These are phyloP conservation scores for Leptobrachium ailaonicum DNA, from an alignment of 2,113 vertebrate species.

Conservation along the genomic window DNA sequence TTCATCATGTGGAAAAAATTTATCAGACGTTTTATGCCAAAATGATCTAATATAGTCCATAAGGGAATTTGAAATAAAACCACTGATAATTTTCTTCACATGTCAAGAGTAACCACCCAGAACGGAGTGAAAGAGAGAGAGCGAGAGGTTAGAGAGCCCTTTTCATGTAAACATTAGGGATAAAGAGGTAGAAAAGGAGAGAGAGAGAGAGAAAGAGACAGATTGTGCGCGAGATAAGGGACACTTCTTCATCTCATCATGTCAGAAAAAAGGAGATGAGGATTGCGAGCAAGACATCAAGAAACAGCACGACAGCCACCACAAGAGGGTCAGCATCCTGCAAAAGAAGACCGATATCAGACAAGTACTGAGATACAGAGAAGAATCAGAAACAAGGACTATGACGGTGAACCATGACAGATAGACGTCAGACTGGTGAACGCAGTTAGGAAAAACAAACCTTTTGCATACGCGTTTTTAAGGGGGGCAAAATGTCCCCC, in stretches of 20 bases:
- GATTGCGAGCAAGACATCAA: constrained; percentile 45
- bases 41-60: neutral
- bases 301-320: constrained; percentile 48
- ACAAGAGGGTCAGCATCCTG: constrained; percentile 50
- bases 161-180: constrained; percentile 50
- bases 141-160: constrained; percentile 44
- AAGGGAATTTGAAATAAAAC: neutral
- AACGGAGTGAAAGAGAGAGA: neutral
- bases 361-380: neutral
- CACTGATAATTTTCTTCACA: neutral
- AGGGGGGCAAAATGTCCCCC: constrained; percentile 18
- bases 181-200: constrained; percentile 47
- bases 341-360: constrained; percentile 32
- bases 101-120: neutral
- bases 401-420: neutral
- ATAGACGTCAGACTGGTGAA: neutral
- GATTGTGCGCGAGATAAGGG: constrained; percentile 19
- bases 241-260: constrained; percentile 46
- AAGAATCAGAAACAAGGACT: neutral
- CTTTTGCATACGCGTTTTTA: constrained; percentile 44
- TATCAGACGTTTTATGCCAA: neutral
- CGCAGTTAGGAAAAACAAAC: neutral
- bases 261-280: constrained; percentile 49
- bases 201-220: constrained; percentile 14
- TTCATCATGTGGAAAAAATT: neutral